Evolutionary conservation across 2,888 invertebrate genomes (phyloP), one percentile per base, ranked within the genome.

Genomic region (Margaritifera margaritifera): DNA sequence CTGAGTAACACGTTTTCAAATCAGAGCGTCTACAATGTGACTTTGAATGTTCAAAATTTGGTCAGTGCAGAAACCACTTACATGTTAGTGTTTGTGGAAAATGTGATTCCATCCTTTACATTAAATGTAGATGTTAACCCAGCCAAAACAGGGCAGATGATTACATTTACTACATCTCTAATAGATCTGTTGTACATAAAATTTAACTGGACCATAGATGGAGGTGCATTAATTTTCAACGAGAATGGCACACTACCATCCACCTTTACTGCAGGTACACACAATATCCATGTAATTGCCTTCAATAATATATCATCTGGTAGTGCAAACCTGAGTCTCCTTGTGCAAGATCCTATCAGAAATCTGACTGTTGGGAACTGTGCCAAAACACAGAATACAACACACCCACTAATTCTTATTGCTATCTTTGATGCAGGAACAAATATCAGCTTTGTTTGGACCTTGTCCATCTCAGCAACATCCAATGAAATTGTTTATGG

Each of bases 11-110:
- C 56, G 0, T 80, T 82, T 62, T 53, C 60, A n/a, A 55, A 53
- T n/a, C 73, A 76, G 24, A 78, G 74, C 18, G 58, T 73, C 5
- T 82, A 78, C 59, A 78, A 69, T 25, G 59, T 82, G n/a, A 71
- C 71, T 11, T 55, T 82, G 31, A 63, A 27, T 22, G 71, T 76
- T 1, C 58, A 64, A 20, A 82, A 82, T 62, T 65, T 63, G 65
- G 77, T 80, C 19, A 82, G 80, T 62, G 69, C 66, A 51, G 67
- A 56, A 42, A 22, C 59, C 20, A 69, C 53, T 4, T 55, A 25
- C 25, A 59, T 64, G 5, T 58, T 65, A 18, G 68, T 82, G 20
- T 75, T 74, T 66, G 74, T 76, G 0, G 69, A 79, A 60, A 62
- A 74, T 64, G 55, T 69, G 31, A 51, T 78, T 8, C 62, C 69